phyloP scores from a whole-genome alignment of 2,797 vertebrate species.

The Siniperca scherzeri region DNA sequence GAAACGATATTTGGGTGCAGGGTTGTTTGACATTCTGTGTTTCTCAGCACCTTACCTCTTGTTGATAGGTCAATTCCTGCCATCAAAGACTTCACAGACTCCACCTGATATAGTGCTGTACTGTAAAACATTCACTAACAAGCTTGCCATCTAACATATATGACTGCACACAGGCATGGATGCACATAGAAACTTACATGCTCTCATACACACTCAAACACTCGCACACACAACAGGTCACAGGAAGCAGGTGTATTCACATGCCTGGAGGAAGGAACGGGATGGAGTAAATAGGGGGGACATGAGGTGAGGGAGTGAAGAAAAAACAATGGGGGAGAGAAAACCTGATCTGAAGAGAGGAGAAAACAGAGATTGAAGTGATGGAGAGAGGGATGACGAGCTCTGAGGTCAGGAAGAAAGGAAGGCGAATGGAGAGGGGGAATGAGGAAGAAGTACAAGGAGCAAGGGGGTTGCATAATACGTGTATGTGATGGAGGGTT shows the following conservation, averaged over 20 bases:
- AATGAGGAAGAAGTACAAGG: conserved; percentile 41
- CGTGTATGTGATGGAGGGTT: conserved; percentile 61
- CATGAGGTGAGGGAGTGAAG: conserved; percentile 25
- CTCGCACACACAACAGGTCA: conserved; percentile 41
- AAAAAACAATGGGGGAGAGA: conserved; percentile 25
- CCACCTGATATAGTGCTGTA: conserved; percentile 25
- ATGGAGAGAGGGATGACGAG: conserved; percentile 46
- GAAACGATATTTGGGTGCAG: conserved; percentile 42
- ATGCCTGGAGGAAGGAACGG: conserved; percentile 51
- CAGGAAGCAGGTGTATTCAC: conserved; percentile 72
- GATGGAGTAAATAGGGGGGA: conserved; percentile 1
- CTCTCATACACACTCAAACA: conserved; percentile 5
- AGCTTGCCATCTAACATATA: conserved; percentile 34
- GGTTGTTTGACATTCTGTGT: conserved; percentile 56
- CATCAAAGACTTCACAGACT: conserved; percentile 47
- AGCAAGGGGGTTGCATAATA: conserved; percentile 74
- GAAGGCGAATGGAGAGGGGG: conserved; percentile 14
- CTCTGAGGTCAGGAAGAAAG: conserved; percentile 49
- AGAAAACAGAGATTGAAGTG: conserved; percentile 37
- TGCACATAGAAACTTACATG: conserved; percentile 18
- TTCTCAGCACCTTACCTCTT: conserved; percentile 37
- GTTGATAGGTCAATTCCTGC: conserved; percentile 50
- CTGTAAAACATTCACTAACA: conserved; percentile 29
- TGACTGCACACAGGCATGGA: conserved; percentile 20
- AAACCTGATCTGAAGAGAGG: conserved; percentile 36